phyloP scores from a whole-genome alignment of 2,888 invertebrate genomes.

The Drosophila meridiana region DNA sequence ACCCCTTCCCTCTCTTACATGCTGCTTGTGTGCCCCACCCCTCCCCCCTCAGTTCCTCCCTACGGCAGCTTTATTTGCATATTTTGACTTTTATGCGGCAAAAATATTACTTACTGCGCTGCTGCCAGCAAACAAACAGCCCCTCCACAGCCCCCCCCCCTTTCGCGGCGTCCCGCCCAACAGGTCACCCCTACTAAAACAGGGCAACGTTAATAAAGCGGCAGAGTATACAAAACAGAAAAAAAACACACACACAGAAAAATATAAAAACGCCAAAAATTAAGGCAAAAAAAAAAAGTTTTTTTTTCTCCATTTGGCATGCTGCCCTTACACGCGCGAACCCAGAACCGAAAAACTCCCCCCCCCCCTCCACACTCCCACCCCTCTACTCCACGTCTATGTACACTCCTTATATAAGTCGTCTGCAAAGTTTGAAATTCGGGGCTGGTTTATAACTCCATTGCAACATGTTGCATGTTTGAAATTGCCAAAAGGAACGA shows the following conservation, averaged over 20 bases:
- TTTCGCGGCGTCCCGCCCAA: conserved; percentile 10
- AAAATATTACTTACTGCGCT: conserved; percentile 76
- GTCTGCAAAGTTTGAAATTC: conserved; percentile 66
- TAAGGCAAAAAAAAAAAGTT: conserved; percentile 45
- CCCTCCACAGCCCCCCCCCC: conserved; percentile 16
- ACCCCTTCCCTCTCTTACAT: background rate
- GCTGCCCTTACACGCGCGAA: conserved; percentile 49
- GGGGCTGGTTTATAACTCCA: conserved; percentile 61
- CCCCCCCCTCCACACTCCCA: background rate
- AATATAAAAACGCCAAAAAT: conserved; percentile 52
- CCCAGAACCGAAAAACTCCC: background rate
- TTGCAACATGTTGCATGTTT: conserved; percentile 76
- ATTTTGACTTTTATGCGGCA: conserved; percentile 78
- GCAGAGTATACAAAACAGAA: conserved; percentile 35
- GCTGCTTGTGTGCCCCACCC: conserved; percentile 6
- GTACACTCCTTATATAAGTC: conserved; percentile 45
- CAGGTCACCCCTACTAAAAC: conserved; percentile 43
- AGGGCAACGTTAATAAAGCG: conserved; percentile 69
- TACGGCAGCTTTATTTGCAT: conserved; percentile 71
- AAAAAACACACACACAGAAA: conserved; percentile 21
- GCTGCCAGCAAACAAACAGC: conserved; percentile 69
- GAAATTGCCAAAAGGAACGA: conserved; percentile 57
- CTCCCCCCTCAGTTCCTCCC: background rate
- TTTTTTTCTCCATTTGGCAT: conserved; percentile 58
- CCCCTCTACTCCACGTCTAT: background rate